Evolutionary conservation across 2,888 invertebrate species (phyloP).

Genomic region (Dexiosoma caninum): DNA sequence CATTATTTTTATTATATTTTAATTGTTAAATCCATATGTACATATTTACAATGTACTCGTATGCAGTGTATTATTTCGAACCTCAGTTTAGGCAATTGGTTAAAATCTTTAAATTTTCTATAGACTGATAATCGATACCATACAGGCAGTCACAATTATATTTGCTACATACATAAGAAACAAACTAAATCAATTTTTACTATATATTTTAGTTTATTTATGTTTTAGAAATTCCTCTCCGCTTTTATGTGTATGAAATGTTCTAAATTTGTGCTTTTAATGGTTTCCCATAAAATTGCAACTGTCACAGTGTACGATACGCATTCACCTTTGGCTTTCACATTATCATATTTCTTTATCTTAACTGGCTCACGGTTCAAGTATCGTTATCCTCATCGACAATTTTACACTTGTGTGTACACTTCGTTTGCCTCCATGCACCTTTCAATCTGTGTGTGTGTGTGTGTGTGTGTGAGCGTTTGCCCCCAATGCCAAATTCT

Average conservation of each 20-base stretch:
- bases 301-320: slow-evolving; percentile 37
- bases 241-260: not conserved
- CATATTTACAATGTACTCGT: too few species aligned
- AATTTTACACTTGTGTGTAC: not conserved
- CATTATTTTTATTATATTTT: too few species aligned
- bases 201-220: slow-evolving; percentile 12
- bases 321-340: slow-evolving; percentile 53
- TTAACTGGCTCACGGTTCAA: slow-evolving; percentile 34
- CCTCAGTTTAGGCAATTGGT: too few species aligned
- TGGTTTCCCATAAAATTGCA: slow-evolving; percentile 63
- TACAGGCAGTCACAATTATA: too few species aligned
- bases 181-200: too few species aligned
- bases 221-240: slow-evolving; percentile 8
- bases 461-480: not conserved
- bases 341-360: not conserved
- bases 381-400: slow-evolving; percentile 25
- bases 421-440: not conserved
- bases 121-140: too few species aligned
- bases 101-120: too few species aligned
- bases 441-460: not conserved
- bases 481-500: slow-evolving; percentile 37
- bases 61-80: too few species aligned
- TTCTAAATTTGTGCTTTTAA: slow-evolving; percentile 61
- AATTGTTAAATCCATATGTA: too few species aligned
- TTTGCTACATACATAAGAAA: too few species aligned